phyloP scores from a whole-genome alignment of 2,888 invertebrate species.

The Heliconius ethilla region DNA sequence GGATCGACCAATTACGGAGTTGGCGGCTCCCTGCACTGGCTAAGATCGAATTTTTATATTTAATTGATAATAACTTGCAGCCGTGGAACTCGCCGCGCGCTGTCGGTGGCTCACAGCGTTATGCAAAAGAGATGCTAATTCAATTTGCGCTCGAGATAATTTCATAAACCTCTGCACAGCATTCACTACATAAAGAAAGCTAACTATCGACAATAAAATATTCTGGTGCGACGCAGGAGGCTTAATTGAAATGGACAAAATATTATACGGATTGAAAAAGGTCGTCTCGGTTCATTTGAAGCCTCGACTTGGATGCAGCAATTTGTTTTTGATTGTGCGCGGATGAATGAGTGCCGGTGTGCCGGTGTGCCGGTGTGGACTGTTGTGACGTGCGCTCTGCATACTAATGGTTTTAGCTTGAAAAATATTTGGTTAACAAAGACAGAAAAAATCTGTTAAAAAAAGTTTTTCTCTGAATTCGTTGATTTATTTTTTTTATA shows the following conservation, averaged over 20 bases:
- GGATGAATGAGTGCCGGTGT: constrained; percentile 69
- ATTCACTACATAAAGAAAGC: constrained; percentile 29
- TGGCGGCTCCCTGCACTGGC: constrained; percentile 62
- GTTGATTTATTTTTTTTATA: background rate
- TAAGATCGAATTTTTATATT: constrained; percentile 75
- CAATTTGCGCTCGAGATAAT: constrained; percentile 66
- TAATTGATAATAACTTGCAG: constrained; percentile 70
- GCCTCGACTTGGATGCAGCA: constrained; percentile 58
- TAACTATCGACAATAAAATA: constrained; percentile 30
- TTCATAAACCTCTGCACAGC: constrained; percentile 37
- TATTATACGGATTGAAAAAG: constrained; percentile 52
- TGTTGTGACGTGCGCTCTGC: constrained; percentile 51
- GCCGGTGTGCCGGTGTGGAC: constrained; percentile 56
- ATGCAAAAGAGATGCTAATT: constrained; percentile 76
- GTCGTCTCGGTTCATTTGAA: constrained; percentile 56
- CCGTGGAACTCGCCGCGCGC: constrained; percentile 52
- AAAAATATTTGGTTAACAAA: constrained; percentile 15
- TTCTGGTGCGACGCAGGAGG: constrained; percentile 23
- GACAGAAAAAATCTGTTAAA: background rate
- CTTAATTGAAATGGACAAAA: constrained; percentile 36
- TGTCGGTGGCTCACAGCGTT: constrained; percentile 58
- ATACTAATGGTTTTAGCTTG: constrained; percentile 63
- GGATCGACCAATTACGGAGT: constrained; percentile 70
- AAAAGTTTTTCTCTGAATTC: background rate
- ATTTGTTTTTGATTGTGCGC: constrained; percentile 71